Base-by-base conservation (phyloP, 2,888 invertebrate genomes). In the Campoletis raptor region DNA sequence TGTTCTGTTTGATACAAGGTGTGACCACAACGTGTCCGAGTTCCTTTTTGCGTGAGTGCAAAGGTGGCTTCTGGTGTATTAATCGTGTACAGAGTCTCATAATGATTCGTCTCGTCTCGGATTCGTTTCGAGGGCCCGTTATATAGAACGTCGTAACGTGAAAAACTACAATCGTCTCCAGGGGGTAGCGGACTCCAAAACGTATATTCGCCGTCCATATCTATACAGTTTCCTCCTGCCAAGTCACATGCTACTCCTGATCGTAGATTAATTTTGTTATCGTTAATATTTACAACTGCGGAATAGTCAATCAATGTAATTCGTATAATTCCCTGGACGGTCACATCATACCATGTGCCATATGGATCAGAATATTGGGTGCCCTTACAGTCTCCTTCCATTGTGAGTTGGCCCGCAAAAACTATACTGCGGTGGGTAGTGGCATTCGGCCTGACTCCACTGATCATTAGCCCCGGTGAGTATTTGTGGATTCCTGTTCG, bases 1-100 rank as follows among this genome's bases (percentile, higher is more conserved):
- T 89, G 88, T 82, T 89, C 89, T 0, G 90, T 89, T 76, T 73
- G 79, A 48, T 83, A 61, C 7, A 88, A 10, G 0, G 64, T 73
- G 6, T 85, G 67, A 6, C 88, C 88, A n/a, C 88, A 88, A 7
- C 83, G 18, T 0, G 37, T 24, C 10, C 45, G 30, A 8, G 52
- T 37, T 57, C 76, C 70, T 6, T 40, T 86, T 10, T 57, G 69
- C 1, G 85, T 64, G 15, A 89, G 37, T 0, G 88, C 85, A 54
- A 89, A 90, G 1, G 85, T 88, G 7, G 83, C 85, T 12, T 85
- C 84, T 1, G 66, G 21, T 3, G 70, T 61, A 9, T 72, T 72
- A 0, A 88, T 70, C 0, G 88, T 82, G 15, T 85, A 88, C 12
- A 89, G 21, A 0, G 15, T 57, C 18, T 86, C 74, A 0, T n/a